A percentile compares a stretch with the other conserved stretches of the same genome.
These are phyloP conservation scores for Drosophila diplacantha DNA, from an alignment of 2,888 invertebrate genomes.

Conservation along the genomic window DNA sequence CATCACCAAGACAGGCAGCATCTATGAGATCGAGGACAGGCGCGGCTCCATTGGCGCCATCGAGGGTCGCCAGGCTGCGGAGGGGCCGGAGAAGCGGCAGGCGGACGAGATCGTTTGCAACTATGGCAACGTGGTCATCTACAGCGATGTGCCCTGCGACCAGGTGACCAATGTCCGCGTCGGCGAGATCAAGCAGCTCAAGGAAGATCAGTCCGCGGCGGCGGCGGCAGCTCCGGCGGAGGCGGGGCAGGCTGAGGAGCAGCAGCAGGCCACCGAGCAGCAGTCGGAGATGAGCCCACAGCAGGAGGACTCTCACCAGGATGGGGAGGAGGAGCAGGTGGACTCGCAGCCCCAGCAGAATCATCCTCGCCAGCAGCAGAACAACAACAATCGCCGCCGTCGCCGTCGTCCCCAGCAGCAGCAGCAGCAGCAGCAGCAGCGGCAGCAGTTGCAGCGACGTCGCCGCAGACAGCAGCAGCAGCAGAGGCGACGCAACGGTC, in stretches of 20 bases:
- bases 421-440: slow-evolving; percentile 13
- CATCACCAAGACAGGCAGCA: slow-evolving; percentile 69
- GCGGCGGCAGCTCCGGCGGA: not conserved
- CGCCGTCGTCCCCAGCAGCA: slow-evolving; percentile 34
- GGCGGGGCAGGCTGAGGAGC: slow-evolving; percentile 9
- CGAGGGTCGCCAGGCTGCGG: slow-evolving; percentile 60
- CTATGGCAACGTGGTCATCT: slow-evolving; percentile 72
- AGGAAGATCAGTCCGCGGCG: not conserved
- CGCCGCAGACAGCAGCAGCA: slow-evolving; percentile 32
- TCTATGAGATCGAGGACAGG: slow-evolving; percentile 69
- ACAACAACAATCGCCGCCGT: slow-evolving; percentile 33
- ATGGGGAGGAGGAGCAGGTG: not conserved
- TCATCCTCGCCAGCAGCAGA: slow-evolving; percentile 55
- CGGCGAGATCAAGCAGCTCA: slow-evolving; percentile 43
- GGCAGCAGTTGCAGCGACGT: slow-evolving; percentile 23
- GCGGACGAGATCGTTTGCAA: slow-evolving; percentile 65
- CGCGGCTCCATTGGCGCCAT: slow-evolving; percentile 61
- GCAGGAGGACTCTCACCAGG: not conserved
- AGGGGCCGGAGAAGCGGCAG: slow-evolving; percentile 19
- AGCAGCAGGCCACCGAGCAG: not conserved
- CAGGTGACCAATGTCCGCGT: slow-evolving; percentile 59
- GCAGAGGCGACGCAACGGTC: slow-evolving; percentile 34
- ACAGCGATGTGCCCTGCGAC: slow-evolving; percentile 73
- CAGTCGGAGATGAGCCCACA: slow-evolving; percentile 5
- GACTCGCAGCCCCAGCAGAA: slow-evolving; percentile 23